A percentile compares a stretch with the other conserved stretches of the same genome.
These are phyloP conservation scores for Microhierax caerulescens DNA, from an alignment of 2,797 vertebrate species.

Conservation along the genomic window DNA sequence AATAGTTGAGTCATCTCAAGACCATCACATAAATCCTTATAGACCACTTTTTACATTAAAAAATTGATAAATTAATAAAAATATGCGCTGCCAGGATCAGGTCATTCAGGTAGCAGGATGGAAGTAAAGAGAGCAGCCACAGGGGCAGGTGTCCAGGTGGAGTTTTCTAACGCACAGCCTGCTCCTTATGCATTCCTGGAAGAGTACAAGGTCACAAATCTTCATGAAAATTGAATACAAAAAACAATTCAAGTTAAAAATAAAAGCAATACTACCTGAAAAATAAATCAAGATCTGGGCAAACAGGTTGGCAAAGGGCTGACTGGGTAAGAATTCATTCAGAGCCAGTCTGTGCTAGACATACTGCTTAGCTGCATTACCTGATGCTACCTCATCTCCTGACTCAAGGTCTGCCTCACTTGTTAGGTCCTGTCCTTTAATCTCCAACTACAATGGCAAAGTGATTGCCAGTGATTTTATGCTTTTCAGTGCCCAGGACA, in stretches of 20 bases:
- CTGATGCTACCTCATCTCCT: not conserved
- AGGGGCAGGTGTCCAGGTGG: not conserved
- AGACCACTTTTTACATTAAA: not conserved
- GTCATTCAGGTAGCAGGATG: not conserved
- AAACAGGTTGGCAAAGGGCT: not conserved
- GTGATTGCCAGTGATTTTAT: slow-evolving; percentile 15
- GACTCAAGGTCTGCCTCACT: not conserved
- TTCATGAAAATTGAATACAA: not conserved
- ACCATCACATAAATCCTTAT: not conserved
- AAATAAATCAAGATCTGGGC: not conserved
- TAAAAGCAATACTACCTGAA: not conserved
- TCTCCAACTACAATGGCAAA: slow-evolving; percentile 2
- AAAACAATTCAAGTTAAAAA: not conserved
- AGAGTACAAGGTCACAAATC: not conserved
- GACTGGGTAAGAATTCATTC: not conserved
- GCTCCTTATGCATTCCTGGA: not conserved
- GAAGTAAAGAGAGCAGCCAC: not conserved
- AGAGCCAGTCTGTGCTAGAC: not conserved
- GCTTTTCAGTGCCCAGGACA: not conserved
- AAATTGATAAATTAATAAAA: not conserved
- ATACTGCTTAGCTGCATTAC: not conserved
- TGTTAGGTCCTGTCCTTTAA: not conserved
- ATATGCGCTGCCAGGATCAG: not conserved
- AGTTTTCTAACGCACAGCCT: not conserved
- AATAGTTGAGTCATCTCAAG: slow-evolving; percentile 32